Percentiles rank a stretch among this genome's conserved stretches.
phyloP scores from a whole-genome alignment of 2,113 vertebrate species.

The Salvelinus sp. region DNA sequence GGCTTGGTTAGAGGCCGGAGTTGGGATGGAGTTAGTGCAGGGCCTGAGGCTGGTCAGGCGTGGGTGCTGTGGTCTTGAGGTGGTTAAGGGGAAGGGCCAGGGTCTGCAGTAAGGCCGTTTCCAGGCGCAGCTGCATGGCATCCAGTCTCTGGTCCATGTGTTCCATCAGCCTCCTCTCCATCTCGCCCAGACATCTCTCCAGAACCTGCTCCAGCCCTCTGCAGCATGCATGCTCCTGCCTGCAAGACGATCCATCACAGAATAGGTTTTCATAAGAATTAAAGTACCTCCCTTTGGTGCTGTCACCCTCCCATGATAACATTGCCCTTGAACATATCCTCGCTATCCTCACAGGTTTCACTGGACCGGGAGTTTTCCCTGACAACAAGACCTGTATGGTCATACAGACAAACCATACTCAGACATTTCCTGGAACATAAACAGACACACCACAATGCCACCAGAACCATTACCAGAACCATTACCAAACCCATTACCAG shows the following conservation, averaged over 20 bases:
- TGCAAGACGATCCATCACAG: constrained; percentile 5
- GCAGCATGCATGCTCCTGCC: constrained; percentile 37
- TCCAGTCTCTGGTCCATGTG: constrained; percentile 74
- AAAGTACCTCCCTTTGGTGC: too few species aligned
- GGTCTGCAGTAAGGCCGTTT: constrained; percentile 53
- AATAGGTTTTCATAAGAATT: background rate
- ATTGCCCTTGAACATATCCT: too few species aligned
- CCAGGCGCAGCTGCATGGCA: constrained; percentile 71
- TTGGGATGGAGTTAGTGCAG: constrained; percentile 11
- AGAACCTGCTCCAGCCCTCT: constrained; percentile 58
- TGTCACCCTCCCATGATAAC: too few species aligned
- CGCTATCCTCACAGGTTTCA: too few species aligned
- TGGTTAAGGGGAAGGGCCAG: constrained; percentile 30
- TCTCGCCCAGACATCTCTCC: constrained; percentile 70
- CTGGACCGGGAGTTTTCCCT: too few species aligned
- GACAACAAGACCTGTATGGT: background rate
- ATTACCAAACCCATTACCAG: background rate
- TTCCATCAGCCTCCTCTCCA: constrained; percentile 74
- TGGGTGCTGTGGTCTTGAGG: background rate
- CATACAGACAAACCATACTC: background rate
- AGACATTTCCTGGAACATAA: background rate
- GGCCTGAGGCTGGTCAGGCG: background rate
- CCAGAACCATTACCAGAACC: background rate
- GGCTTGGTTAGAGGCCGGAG: background rate
- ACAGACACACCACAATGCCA: background rate